Evolutionary conservation across 2,113 vertebrate genomes (phyloP), one percentile per base, ranked within the genome.

Genomic region (Anolis carolinensis): DNA sequence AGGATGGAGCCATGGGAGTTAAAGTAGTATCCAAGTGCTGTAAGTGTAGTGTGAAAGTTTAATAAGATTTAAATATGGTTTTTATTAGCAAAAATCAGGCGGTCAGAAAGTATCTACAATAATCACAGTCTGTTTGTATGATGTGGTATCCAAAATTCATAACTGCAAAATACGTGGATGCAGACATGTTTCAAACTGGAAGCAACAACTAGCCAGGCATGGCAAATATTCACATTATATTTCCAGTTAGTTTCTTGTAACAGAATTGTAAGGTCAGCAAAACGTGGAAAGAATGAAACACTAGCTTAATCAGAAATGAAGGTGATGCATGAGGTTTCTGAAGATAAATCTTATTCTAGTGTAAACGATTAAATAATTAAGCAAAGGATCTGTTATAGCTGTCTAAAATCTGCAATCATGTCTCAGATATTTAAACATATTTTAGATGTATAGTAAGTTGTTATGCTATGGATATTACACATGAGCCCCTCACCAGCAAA

Each of bases 401-500:
- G 30, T 14, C 32, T 44, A 62, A 74, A 83, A 48, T 72, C 48
- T 39, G 11, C 48, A 59, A 65, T 75, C 44, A 65, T 30, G 9
- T 27, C 74, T 62, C 27, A 65, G 20, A n/a, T n/a, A 63, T 63
- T 82, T 18, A 70, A 32, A 34, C 68, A 48, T 25, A 14, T 36
- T 62, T 81, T 44, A 44, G 44, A 30, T 10, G 68, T 5, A 21
- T 65, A 13, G 34, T 16, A 16, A 52, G 48, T 52, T 74, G 23
- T 65, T n/a, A 67, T 0, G 30, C 52, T 84, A 48, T 48, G 48
- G 65, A 87, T 80, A 88, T 21, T 85, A 82, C 6, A 76, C 25
- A 9, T 0, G 0, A 21, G 34, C 0, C 76, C 8, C 4, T 55
- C 55, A 3, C 30, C 34, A 83, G 11, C 71, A 68, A 76, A 11